A percentile compares a stretch with the other conserved stretches of the same genome.
Conservation (phyloP, 2,797 vertebrate species). For the Echiichthys vipera region DNA sequence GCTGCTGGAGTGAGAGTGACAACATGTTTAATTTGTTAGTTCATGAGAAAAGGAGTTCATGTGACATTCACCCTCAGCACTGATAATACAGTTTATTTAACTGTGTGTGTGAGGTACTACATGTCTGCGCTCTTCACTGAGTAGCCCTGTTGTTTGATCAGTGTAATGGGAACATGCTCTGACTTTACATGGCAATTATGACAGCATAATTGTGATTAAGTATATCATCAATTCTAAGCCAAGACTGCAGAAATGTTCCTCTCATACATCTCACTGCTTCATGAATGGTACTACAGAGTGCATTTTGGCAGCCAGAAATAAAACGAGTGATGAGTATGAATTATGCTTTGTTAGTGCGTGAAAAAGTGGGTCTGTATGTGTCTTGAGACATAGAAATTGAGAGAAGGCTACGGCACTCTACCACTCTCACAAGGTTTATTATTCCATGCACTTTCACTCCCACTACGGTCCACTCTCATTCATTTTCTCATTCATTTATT, state of each 20-base stretch:
- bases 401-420: neutral
- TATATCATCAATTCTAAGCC: constrained; percentile 16
- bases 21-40: constrained; percentile 7
- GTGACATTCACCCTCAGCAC: neutral
- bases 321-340: constrained; percentile 16
- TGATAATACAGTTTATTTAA: neutral
- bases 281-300: constrained; percentile 1
- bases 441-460: constrained; percentile 16
- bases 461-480: constrained; percentile 23
- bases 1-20: neutral
- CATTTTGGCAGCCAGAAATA: constrained; percentile 15
- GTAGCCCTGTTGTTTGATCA: constrained; percentile 23
- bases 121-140: neutral
- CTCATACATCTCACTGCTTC: constrained; percentile 10
- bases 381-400: neutral
- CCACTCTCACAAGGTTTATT: neutral
- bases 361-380: constrained; percentile 9
- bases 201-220: constrained; percentile 14
- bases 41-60: neutral
- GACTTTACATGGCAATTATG: constrained; percentile 18
- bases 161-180: neutral
- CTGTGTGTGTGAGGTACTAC: neutral
- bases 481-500: constrained; percentile 31
- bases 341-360: constrained; percentile 15
- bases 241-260: neutral